Evolutionary conservation across 2,113 vertebrate species (phyloP), one percentile per base, ranked within the genome.

Genomic region (Tinamus guttatus): DNA sequence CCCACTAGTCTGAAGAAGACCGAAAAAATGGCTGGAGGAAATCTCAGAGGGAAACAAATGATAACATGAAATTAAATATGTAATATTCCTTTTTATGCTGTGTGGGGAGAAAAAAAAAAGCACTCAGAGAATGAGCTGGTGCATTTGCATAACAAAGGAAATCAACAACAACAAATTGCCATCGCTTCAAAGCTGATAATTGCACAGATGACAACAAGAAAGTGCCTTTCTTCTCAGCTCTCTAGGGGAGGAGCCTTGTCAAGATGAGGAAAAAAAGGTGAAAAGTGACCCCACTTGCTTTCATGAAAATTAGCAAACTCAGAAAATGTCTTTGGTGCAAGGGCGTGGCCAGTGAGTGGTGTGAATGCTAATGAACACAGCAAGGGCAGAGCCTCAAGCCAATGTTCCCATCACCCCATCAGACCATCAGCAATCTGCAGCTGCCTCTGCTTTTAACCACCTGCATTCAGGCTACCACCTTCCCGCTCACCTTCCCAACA

Each of bases 91-190:
- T 95, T 96, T 85, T 87, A 91, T 85, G 70, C 82, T 92, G 77
- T 71, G 74, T 71, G 84, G 69, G 90, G n/a, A 60, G 85, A 11
- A 83, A 82, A n/a, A n/a, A n/a, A 81, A 82, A 88, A 88, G 64
- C 79, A 91, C 88, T 88, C 63, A 51, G 74, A 94, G 92, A 96
- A 95, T 70, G 91, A 94, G 95, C 94, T 25, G 24, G 93, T 69
- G 41, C 63, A 98, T 98, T 98, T 98, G 96, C 98, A 98, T 98
- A 97, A 98, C 97, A 98, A 98, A 98, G 97, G 96, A 97, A 97
- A 97, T 98, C 96, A 97, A 98, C 97, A 97, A 97, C 97, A 97
- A 98, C 98, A 98, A 98, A 98, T 98, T 98, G 97, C 97, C 95
- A 96, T 97, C 94, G 36, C 98, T 98, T 95, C 88, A 96, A 97